These are phyloP conservation scores for Willowsia nigromaculata DNA, from an alignment of 2,888 invertebrate species.

Conservation along the genomic window DNA sequence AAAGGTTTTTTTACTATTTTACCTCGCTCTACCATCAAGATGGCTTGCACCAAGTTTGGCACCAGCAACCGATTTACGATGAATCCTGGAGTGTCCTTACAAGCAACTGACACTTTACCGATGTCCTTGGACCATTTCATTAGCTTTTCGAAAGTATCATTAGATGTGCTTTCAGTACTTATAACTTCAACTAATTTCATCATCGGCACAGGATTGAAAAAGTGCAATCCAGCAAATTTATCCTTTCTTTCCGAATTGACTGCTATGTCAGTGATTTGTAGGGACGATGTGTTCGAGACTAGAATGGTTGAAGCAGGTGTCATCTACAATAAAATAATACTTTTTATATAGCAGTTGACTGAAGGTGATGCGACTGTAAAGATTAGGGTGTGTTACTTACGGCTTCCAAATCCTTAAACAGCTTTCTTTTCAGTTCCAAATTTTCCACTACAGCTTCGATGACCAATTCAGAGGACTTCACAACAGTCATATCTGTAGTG, in stretches of 20 bases:
- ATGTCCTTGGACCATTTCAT: slow-evolving; percentile 82
- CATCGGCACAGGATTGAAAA: slow-evolving; percentile 84
- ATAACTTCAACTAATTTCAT: slow-evolving; percentile 84
- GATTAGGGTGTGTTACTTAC: too few relatives aligned
- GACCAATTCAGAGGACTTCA: slow-evolving; percentile 87
- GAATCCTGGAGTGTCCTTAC: slow-evolving; percentile 83
- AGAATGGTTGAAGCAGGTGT: slow-evolving; percentile 81
- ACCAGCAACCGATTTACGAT: slow-evolving; percentile 84
- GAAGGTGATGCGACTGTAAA: too few relatives aligned
- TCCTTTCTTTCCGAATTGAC: slow-evolving; percentile 81
- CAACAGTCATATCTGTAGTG: slow-evolving; percentile 84
- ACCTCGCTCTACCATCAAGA: slow-evolving; percentile 83
- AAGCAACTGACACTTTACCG: slow-evolving; percentile 82
- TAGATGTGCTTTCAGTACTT: slow-evolving; percentile 82
- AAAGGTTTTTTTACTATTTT: too few relatives aligned
- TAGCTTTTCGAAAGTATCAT: slow-evolving; percentile 81
- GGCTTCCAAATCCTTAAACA: slow-evolving; percentile 87
- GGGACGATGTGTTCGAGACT: slow-evolving; percentile 83
- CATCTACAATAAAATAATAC: slow-evolving; percentile 79
- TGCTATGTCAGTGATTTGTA: slow-evolving; percentile 82
- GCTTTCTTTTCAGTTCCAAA: slow-evolving; percentile 87
- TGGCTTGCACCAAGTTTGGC: slow-evolving; percentile 83
- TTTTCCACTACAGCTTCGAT: slow-evolving; percentile 94
- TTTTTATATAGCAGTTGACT: too few relatives aligned
- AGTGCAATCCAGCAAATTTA: slow-evolving; percentile 83